Conservation (phyloP, 2,888 invertebrate genomes). For the Lycocerus yunnanus region DNA sequence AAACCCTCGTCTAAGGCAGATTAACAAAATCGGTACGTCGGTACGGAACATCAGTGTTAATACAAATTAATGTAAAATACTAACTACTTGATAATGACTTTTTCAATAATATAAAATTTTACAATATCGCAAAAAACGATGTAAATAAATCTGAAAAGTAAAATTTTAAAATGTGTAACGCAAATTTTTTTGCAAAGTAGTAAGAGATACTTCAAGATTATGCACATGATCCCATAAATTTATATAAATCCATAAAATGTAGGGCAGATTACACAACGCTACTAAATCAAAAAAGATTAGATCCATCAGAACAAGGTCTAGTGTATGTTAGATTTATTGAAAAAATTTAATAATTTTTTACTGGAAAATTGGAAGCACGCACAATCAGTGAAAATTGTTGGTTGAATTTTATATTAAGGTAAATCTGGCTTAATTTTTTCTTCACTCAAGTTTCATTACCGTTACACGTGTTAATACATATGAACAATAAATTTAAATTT, state of each 20-base stretch:
- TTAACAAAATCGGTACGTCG: neutral
- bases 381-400: neutral
- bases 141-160: neutral
- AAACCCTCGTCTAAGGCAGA: neutral
- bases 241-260: slow-evolving; percentile 42
- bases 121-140: neutral
- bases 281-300: slow-evolving; percentile 44
- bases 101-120: neutral
- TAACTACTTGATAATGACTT: neutral
- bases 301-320: slow-evolving; percentile 23
- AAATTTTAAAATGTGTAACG: neutral
- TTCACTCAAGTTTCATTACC: neutral
- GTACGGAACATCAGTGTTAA: neutral
- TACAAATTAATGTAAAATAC: neutral
- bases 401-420: neutral
- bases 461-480: neutral
- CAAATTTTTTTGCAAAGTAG: slow-evolving; percentile 21
- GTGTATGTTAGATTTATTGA: slow-evolving; percentile 16
- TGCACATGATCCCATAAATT: slow-evolving; percentile 45
- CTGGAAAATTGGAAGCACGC: neutral
- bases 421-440: neutral
- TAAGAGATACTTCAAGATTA: slow-evolving; percentile 46
- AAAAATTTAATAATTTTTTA: neutral
- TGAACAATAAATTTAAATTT: neutral
- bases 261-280: slow-evolving; percentile 38